Conservation (phyloP, 2,888 invertebrate genomes). For the Ennomos erosarius region DNA sequence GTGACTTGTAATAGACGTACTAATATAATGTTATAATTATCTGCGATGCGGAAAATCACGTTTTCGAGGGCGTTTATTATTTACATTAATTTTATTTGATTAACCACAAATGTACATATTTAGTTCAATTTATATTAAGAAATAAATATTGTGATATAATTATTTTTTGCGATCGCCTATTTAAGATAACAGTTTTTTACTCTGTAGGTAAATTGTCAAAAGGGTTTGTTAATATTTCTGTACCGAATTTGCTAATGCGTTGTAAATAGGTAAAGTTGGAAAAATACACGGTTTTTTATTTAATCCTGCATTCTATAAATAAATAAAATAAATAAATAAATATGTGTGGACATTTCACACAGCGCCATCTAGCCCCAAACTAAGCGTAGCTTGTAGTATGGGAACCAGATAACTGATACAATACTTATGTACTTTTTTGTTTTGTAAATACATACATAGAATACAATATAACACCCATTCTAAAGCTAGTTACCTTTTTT, state of each 20-base stretch:
- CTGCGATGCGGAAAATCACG: neutral
- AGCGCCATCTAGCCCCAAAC: no score
- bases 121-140: constrained; percentile 73
- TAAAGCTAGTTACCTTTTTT: no score
- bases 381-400: no score
- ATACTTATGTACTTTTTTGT: no score
- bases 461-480: no score
- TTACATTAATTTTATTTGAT: constrained; percentile 9
- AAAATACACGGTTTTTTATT: constrained; percentile 14
- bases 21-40: no score
- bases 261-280: constrained; percentile 36
- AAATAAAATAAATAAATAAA: no score
- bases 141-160: constrained; percentile 75
- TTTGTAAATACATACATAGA: no score
- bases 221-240: constrained; percentile 52
- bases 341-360: no score
- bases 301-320: neutral
- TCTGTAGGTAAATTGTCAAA: constrained; percentile 39
- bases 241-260: constrained; percentile 51
- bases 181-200: constrained; percentile 52
- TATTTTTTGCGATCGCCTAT: constrained; percentile 55
- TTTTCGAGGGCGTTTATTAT: neutral
- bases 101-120: constrained; percentile 65
- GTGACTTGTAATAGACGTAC: no score
- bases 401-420: no score